Evolutionary conservation across 1,140 invertebrate genomes (phyloP).

Genomic region (Tetragonula clypearis): DNA sequence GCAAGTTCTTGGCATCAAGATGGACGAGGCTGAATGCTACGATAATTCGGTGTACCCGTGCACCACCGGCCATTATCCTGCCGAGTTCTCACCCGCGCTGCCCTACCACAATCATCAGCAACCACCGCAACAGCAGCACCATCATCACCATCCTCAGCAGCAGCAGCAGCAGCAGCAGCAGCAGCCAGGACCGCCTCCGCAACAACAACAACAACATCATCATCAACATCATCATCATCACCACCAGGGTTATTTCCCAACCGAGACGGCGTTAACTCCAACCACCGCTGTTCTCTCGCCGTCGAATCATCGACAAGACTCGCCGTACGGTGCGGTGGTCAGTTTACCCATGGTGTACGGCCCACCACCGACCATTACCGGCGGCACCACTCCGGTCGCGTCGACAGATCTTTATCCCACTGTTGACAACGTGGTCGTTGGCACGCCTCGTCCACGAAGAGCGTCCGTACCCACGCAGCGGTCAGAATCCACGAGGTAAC

Average conservation of each 20-base stretch:
- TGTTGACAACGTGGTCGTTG: slow-evolving; percentile 82
- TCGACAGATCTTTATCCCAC: slow-evolving; percentile 82
- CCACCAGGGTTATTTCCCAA: slow-evolving; percentile 71
- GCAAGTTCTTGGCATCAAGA: slow-evolving; percentile 86
- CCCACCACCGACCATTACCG: slow-evolving; percentile 64
- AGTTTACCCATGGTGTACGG: slow-evolving; percentile 76
- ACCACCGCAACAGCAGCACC: slow-evolving; percentile 81
- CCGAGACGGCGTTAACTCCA: slow-evolving; percentile 70
- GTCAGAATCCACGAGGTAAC: slow-evolving; percentile 87
- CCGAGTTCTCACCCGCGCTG: slow-evolving; percentile 80
- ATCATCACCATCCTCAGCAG: slow-evolving; percentile 61
- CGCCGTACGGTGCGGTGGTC: slow-evolving; percentile 63
- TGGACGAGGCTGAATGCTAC: slow-evolving; percentile 89
- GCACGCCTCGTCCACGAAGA: slow-evolving; percentile 84
- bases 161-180: slow-evolving; percentile 51
- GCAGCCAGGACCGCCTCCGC: slow-evolving; percentile 55
- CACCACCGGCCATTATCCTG: slow-evolving; percentile 82
- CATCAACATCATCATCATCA: slow-evolving; percentile 67
- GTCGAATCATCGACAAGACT: slow-evolving; percentile 71
- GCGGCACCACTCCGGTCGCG: slow-evolving; percentile 61
- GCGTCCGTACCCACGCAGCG: slow-evolving; percentile 88
- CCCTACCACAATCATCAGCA: slow-evolving; percentile 85
- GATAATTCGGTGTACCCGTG: slow-evolving; percentile 82
- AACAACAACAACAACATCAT: slow-evolving; percentile 55
- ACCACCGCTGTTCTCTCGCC: slow-evolving; percentile 61